phyloP scores from a whole-genome alignment of 2,888 invertebrate genomes.

The Muscina levida region DNA sequence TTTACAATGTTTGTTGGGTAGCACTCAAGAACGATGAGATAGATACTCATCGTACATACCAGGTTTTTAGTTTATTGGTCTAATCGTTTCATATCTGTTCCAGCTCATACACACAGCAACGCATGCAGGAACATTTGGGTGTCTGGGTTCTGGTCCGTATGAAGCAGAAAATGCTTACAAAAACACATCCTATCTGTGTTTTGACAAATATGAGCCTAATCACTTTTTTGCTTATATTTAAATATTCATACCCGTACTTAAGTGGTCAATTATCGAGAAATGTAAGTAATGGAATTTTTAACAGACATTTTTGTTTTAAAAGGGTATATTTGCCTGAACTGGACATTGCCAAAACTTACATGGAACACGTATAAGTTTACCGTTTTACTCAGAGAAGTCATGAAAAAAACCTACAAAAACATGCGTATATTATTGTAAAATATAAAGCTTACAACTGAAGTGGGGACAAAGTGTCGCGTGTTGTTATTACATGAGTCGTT shows the following conservation, averaged over 20 bases:
- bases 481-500: too few relatives aligned
- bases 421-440: too few relatives aligned
- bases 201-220: conserved; percentile 44
- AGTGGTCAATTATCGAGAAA: conserved; percentile 54
- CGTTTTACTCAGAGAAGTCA: too few relatives aligned
- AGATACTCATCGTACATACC: conserved; percentile 27
- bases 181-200: conserved; percentile 52
- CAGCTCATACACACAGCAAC: conserved; percentile 16
- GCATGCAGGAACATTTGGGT: neutral
- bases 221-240: conserved; percentile 45
- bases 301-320: conserved; percentile 9
- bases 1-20: conserved; percentile 48
- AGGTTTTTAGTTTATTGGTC: conserved; percentile 53
- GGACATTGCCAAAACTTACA: conserved; percentile 20
- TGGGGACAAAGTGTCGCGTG: too few relatives aligned
- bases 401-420: too few relatives aligned
- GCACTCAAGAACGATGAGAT: neutral
- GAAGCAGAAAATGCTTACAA: conserved; percentile 27
- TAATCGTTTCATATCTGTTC: conserved; percentile 55
- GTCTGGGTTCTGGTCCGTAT: neutral
- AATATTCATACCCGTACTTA: conserved; percentile 59
- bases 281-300: conserved; percentile 34
- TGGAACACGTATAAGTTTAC: neutral
- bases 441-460: too few relatives aligned
- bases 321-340: conserved; percentile 14